Conservation (phyloP, 2,113 vertebrate genomes). For the Onychorhynchus coronatus region DNA sequence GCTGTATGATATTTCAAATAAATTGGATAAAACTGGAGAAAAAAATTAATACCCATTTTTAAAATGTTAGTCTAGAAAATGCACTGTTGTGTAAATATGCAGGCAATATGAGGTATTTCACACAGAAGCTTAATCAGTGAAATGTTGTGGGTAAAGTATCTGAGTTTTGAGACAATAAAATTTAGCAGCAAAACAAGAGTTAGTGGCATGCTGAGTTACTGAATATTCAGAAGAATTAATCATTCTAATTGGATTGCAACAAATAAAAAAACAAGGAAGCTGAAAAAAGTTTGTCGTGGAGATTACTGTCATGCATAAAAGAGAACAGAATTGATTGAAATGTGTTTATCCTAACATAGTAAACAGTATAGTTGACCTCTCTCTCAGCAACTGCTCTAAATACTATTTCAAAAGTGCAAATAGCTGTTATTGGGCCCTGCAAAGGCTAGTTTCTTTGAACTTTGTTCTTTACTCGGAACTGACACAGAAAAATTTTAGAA, state of each 20-base stretch:
- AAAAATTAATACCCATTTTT: background rate
- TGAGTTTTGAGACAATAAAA: background rate
- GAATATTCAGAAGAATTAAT: background rate
- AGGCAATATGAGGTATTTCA: background rate
- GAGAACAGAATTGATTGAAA: background rate
- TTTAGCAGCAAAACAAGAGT: background rate
- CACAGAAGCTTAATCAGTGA: background rate
- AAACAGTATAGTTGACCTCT: background rate
- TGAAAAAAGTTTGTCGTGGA: background rate
- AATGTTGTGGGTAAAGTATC: background rate
- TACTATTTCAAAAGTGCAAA: background rate
- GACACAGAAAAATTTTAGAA: background rate
- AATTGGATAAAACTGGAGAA: background rate
- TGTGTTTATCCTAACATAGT: background rate
- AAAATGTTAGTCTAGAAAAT: background rate
- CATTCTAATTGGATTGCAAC: background rate
- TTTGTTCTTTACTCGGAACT: background rate
- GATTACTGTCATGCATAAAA: background rate
- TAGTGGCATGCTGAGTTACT: background rate
- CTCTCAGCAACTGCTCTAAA: background rate
- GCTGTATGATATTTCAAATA: background rate
- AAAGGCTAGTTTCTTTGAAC: background rate
- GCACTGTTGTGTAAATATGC: background rate
- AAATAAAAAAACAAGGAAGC: background rate
- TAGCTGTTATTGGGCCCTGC: background rate